phyloP scores from a whole-genome alignment of 2,888 invertebrate species.

The Acrobasis consociella region DNA sequence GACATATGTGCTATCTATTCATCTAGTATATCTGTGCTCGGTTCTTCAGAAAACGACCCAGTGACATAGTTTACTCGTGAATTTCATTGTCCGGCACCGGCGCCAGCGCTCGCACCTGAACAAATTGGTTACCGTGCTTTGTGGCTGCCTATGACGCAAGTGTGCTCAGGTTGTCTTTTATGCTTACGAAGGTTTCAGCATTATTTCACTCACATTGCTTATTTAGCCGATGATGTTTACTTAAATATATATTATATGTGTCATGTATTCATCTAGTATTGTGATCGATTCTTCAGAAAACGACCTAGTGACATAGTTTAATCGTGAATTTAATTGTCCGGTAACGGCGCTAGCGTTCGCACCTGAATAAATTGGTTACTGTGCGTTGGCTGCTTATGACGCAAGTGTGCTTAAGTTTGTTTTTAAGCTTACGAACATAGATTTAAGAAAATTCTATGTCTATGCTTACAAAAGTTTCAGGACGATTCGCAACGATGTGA shows the following conservation, averaged over 20 bases:
- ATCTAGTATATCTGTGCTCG: slow-evolving; percentile 3
- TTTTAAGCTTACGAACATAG: too few species aligned
- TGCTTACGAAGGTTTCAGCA: too few species aligned
- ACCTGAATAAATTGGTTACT: slow-evolving; percentile 22
- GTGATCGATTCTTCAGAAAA: slow-evolving; percentile 13
- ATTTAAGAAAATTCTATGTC: too few species aligned
- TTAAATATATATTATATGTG: not conserved
- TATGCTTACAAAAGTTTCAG: too few species aligned
- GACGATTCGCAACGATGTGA: too few species aligned
- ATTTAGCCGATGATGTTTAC: too few species aligned
- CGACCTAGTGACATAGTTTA: slow-evolving; percentile 25
- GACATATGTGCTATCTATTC: not conserved
- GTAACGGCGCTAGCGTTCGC: not conserved
- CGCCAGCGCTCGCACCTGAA: slow-evolving; percentile 15
- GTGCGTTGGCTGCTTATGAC: slow-evolving; percentile 6
- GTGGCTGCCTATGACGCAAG: slow-evolving; percentile 19
- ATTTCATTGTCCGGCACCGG: slow-evolving; percentile 14
- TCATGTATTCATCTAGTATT: slow-evolving; percentile 2
- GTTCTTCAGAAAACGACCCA: slow-evolving; percentile 23
- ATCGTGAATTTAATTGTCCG: slow-evolving; percentile 13
- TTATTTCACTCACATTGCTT: too few species aligned
- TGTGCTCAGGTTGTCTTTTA: not conserved
- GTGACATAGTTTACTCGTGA: slow-evolving; percentile 21
- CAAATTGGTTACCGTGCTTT: slow-evolving; percentile 17
- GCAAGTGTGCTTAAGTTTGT: slow-evolving; percentile 11